Evolutionary conservation across 2,888 invertebrate genomes (phyloP).

Genomic region (Serrognathus titanus): DNA sequence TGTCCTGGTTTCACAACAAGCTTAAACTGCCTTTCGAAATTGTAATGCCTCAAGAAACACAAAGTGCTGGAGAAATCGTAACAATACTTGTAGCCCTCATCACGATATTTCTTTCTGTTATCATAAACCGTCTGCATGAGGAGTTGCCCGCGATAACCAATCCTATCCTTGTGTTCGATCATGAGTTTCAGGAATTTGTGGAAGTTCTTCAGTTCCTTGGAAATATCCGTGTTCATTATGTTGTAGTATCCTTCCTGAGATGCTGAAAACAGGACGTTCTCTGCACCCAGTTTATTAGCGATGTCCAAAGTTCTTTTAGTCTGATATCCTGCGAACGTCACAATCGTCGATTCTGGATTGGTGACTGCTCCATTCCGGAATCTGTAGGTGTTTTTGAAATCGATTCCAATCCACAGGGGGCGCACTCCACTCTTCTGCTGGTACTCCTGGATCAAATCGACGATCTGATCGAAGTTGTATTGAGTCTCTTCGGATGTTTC

Average conservation of each 20-base stretch:
- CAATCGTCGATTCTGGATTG: constrained; percentile 57
- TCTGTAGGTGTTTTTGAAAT: constrained; percentile 51
- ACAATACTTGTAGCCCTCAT: constrained; percentile 59
- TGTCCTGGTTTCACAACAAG: constrained; percentile 62
- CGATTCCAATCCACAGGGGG: constrained; percentile 62
- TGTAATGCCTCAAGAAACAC: constrained; percentile 59
- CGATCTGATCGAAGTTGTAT: constrained; percentile 56
- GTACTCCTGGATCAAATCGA: constrained; percentile 56
- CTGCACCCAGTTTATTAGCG: constrained; percentile 58
- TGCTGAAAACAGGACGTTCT: constrained; percentile 54
- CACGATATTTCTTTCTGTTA: constrained; percentile 38
- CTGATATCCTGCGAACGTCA: constrained; percentile 59
- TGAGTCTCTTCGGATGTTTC: constrained; percentile 56
- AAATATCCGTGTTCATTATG: constrained; percentile 58
- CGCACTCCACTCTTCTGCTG: constrained; percentile 56
- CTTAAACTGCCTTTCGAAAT: constrained; percentile 60
- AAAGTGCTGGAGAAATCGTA: constrained; percentile 64
- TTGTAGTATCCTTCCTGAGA: constrained; percentile 25
- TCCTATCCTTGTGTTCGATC: constrained; percentile 61
- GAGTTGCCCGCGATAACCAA: constrained; percentile 59
- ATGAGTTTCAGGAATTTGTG: constrained; percentile 60
- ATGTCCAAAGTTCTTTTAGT: constrained; percentile 62
- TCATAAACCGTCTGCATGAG: constrained; percentile 43
- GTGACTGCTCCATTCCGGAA: constrained; percentile 59
- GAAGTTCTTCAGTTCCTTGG: constrained; percentile 59